Base-by-base conservation (phyloP, 2,113 vertebrate species). In the Andinoacara biseriatus region DNA sequence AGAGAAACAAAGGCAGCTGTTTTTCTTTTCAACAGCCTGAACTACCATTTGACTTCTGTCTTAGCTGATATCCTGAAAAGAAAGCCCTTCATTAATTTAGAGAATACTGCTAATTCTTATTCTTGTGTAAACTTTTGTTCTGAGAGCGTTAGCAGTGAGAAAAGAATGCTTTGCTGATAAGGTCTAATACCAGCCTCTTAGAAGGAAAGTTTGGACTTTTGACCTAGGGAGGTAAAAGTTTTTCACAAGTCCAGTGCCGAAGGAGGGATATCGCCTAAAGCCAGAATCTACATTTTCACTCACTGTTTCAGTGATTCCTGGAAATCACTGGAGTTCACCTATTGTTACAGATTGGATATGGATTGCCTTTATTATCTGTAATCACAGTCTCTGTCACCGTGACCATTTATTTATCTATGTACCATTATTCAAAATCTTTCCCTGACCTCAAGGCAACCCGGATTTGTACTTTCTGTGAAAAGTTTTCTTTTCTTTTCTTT, bases 1-100 rank as follows among this genome's bases (percentile, higher is more conserved):
- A 65, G 58, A 75, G 58, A 88, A 78, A 83, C 76, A 90, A 85
- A 85, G 54, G 67, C 52, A 49, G 46, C 63, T 65, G 86, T 85
- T 90, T 79, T 63, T 1, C n/a, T 20, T 15, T 11, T 75, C 83
- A 78, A 87, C 60, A 85, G 72, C 60, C 65, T 67, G 35, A 74
- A 74, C 61, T 74, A 76, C 46, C 3, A 33, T 80, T 62, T 87
- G 85, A 90, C 87, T 85, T 87, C 54, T 10, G 63, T 17, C 72
- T 80, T 74, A 13, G 60, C 78, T 13, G 31, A 74, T 76, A 80
- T 67, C 38, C 58, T 59, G 5, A 14, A 72, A 56, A 74, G 18
- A 88, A 59, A 67, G 43, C 7, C 57, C 57, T 22, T 82, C 31
- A 76, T 83, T 87, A 60, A 54, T 74, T 72, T 65, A 52, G 9